phyloP scores from a whole-genome alignment of 2,888 invertebrate genomes.

The Scaeva pyrastri region DNA sequence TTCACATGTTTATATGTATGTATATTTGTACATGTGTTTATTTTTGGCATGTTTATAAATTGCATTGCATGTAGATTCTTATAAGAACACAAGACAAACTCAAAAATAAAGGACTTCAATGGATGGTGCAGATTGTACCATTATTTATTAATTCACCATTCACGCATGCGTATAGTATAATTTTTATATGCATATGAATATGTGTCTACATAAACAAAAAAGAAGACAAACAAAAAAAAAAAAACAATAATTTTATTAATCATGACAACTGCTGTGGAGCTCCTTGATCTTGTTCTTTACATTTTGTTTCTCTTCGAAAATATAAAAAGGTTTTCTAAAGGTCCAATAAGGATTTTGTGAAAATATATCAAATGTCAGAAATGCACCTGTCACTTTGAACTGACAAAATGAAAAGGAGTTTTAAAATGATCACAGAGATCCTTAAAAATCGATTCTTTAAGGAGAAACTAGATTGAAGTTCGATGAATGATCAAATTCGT shows the following conservation, averaged over 20 bases:
- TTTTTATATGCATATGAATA: neutral
- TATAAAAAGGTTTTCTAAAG: neutral
- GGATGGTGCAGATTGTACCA: conserved; percentile 18
- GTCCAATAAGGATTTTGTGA: neutral
- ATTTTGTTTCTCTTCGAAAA: neutral
- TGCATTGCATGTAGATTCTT: neutral
- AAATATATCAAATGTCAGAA: neutral
- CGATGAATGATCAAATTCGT: too few species aligned
- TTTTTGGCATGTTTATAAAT: conserved; percentile 16
- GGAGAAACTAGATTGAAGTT: too few species aligned
- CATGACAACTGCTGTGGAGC: conserved; percentile 63
- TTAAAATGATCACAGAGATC: too few species aligned
- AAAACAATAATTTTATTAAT: conserved; percentile 71
- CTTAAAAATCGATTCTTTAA: too few species aligned
- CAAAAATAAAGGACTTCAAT: conserved; percentile 7
- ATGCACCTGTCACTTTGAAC: too few species aligned
- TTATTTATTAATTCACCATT: conserved; percentile 24
- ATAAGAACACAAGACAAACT: neutral
- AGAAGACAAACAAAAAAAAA: neutral
- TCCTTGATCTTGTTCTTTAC: conserved; percentile 35
- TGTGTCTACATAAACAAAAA: neutral
- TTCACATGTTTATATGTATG: too few species aligned
- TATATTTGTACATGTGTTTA: too few species aligned
- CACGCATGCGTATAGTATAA: conserved; percentile 34
- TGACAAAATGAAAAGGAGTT: too few species aligned